Evolutionary conservation across 2,113 vertebrate species (phyloP).

Genomic region (Syngnathus typhle): DNA sequence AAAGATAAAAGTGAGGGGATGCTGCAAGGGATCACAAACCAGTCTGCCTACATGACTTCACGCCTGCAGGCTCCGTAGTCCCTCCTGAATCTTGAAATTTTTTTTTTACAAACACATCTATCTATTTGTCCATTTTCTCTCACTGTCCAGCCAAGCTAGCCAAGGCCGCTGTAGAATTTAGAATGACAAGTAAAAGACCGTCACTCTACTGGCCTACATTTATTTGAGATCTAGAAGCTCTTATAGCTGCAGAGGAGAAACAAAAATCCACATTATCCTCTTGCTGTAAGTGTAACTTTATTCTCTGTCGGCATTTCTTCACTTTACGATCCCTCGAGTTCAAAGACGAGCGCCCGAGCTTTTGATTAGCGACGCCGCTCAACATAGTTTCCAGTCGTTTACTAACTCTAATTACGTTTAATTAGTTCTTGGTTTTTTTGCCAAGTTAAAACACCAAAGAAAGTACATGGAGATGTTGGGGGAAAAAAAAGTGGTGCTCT

Average conservation of each 20-base stretch:
- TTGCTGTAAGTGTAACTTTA: neutral
- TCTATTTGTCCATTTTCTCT: neutral
- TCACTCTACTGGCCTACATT: neutral
- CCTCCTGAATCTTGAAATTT: neutral
- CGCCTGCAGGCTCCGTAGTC: neutral
- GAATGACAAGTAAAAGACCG: too few relatives aligned
- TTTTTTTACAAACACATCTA: neutral
- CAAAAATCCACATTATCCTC: neutral
- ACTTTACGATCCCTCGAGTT: neutral
- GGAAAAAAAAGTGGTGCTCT: neutral
- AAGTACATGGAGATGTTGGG: neutral
- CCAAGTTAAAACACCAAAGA: neutral
- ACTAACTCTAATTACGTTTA: neutral
- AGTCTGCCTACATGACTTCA: slow-evolving; percentile 58
- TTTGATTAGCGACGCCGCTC: neutral
- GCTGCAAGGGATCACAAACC: slow-evolving; percentile 45
- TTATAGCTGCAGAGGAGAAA: neutral
- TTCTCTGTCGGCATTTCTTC: neutral
- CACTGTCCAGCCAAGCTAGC: neutral
- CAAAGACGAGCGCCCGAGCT: neutral
- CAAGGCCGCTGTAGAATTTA: neutral
- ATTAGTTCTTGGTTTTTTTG: neutral
- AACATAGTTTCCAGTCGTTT: neutral
- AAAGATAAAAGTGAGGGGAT: slow-evolving; percentile 5
- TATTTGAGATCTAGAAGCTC: neutral